These are phyloP conservation scores for Philaethria dido DNA, from an alignment of 2,888 invertebrate genomes.

Conservation along the genomic window DNA sequence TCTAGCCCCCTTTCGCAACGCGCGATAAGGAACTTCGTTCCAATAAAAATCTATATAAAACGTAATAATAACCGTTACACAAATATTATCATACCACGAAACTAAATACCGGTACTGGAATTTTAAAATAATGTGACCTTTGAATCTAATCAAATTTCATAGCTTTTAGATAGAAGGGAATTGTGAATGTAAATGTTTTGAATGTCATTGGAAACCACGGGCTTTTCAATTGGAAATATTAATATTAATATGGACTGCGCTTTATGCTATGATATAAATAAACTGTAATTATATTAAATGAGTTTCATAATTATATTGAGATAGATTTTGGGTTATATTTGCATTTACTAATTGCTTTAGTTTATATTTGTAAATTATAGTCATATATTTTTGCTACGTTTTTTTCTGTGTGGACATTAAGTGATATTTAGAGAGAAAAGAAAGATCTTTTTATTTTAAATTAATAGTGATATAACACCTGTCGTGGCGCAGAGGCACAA, in stretches of 20 bases:
- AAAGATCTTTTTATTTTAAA: too few relatives aligned
- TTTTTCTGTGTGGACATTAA: too few relatives aligned
- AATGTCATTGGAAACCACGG: slow-evolving; percentile 31
- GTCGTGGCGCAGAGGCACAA: too few relatives aligned
- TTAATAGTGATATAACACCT: too few relatives aligned
- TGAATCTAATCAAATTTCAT: slow-evolving; percentile 31
- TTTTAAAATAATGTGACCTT: slow-evolving; percentile 31
- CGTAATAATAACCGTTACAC: background rate
- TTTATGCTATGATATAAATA: slow-evolving; percentile 1
- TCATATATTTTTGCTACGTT: too few relatives aligned
- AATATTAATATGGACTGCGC: slow-evolving; percentile 6
- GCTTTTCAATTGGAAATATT: slow-evolving; percentile 32
- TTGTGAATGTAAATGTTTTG: slow-evolving; percentile 35
- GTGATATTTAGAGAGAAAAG: too few relatives aligned
- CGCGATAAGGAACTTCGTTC: too few relatives aligned
- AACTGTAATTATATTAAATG: slow-evolving; percentile 7
- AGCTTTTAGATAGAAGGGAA: slow-evolving; percentile 23
- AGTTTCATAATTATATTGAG: slow-evolving; percentile 3
- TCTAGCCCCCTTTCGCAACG: too few relatives aligned
- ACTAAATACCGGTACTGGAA: slow-evolving; percentile 27
- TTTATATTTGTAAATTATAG: background rate
- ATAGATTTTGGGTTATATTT: slow-evolving; percentile 1
- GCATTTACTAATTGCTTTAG: slow-evolving; percentile 9
- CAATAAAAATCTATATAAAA: background rate
- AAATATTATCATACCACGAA: slow-evolving; percentile 5